These are phyloP conservation scores for Bos javanicus DNA, from an alignment of 2,113 vertebrate genomes.

Conservation along the genomic window DNA sequence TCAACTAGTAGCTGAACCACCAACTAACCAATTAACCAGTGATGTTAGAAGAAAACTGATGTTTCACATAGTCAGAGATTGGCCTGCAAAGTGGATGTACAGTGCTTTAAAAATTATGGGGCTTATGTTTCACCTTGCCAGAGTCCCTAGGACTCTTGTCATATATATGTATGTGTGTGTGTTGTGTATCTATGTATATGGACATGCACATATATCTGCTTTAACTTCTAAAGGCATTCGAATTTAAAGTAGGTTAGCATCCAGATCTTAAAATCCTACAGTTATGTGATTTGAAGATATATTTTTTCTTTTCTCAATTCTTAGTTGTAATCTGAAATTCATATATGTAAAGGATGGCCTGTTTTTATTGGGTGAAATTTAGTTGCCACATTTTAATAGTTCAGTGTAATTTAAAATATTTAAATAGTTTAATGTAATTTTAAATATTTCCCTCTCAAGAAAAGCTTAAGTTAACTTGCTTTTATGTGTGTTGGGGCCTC, in stretches of 20 bases:
- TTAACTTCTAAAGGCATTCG: background rate
- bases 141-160: background rate
- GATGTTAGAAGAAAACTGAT: background rate
- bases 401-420: background rate
- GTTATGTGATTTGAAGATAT: background rate
- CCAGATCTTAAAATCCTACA: constrained; percentile 1
- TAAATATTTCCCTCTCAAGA: background rate
- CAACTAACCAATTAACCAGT: background rate
- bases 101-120: background rate
- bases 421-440: background rate
- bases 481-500: background rate
- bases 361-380: background rate
- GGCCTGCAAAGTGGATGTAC: background rate
- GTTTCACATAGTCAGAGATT: background rate
- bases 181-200: background rate
- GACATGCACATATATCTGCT: background rate
- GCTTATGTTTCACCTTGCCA: background rate
- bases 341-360: background rate
- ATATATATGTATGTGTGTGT: background rate
- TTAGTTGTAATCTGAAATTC: background rate
- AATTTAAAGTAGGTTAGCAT: constrained; percentile 8
- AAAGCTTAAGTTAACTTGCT: background rate
- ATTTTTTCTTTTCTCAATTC: background rate
- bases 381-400: background rate
- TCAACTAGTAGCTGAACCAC: background rate